phyloP scores from a whole-genome alignment of 2,797 vertebrate genomes.

The Lacerta bilineata region DNA sequence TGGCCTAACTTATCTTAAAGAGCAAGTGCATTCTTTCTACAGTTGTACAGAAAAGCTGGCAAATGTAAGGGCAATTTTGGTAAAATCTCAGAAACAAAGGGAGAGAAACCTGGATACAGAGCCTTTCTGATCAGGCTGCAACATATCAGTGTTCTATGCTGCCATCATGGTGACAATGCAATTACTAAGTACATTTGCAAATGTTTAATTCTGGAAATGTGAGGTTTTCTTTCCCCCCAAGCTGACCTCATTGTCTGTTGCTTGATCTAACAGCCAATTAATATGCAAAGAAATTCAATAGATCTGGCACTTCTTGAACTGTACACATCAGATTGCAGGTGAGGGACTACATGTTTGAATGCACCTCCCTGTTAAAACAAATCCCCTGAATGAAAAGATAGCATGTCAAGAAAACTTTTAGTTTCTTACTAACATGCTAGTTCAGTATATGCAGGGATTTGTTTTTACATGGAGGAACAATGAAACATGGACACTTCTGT shows the following conservation, averaged over 20 bases:
- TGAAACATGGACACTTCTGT: background rate
- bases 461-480: background rate
- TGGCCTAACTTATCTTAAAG: background rate
- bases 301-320: background rate
- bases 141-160: background rate
- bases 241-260: background rate
- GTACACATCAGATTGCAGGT: background rate
- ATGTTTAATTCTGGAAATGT: slow-evolving; percentile 17
- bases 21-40: background rate
- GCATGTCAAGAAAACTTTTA: background rate
- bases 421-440: background rate
- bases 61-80: background rate
- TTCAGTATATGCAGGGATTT: background rate
- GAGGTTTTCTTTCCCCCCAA: background rate
- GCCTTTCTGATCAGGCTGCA: too few relatives aligned
- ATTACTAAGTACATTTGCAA: slow-evolving; percentile 3
- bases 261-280: slow-evolving; percentile 1
- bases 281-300: slow-evolving; percentile 13
- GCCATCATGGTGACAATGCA: background rate
- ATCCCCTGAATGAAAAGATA: background rate
- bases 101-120: background rate
- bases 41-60: background rate
- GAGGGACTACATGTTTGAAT: background rate
- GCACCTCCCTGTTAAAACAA: background rate
- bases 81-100: background rate